phyloP scores from a whole-genome alignment of 2,797 vertebrate species.

The Sardinella longiceps region DNA sequence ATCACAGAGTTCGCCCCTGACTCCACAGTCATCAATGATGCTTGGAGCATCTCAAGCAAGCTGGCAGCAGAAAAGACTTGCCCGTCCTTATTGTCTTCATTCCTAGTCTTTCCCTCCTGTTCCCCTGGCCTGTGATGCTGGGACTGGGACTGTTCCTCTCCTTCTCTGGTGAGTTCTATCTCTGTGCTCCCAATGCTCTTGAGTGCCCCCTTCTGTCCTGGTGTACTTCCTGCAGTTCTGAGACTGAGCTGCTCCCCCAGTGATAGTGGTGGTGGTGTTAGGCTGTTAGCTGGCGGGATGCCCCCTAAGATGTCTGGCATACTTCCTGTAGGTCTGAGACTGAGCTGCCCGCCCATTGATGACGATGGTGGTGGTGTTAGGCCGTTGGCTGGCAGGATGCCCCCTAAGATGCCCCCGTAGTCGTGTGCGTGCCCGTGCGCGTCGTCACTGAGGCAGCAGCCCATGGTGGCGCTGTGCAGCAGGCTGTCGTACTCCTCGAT shows the following conservation, averaged over 20 bases:
- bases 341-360: neutral
- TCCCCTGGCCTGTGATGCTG: no score
- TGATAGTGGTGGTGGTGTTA: neutral
- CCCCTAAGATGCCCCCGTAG: no score
- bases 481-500: slow-evolving; percentile 16
- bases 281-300: neutral
- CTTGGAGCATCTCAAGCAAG: neutral
- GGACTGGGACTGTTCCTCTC: neutral
- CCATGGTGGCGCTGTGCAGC: neutral
- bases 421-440: neutral
- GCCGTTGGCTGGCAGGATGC: neutral
- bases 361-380: neutral
- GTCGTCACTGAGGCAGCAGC: neutral
- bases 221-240: neutral
- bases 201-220: neutral
- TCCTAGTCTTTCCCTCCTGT: neutral
- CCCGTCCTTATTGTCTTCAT: neutral
- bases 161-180: neutral
- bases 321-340: neutral
- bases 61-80: neutral
- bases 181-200: neutral
- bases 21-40: no score
- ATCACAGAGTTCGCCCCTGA: no score
- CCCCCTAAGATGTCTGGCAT: no score
- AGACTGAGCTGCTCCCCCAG: neutral